phyloP scores from a whole-genome alignment of 2,113 vertebrate species.

The Synchiropus splendidus region DNA sequence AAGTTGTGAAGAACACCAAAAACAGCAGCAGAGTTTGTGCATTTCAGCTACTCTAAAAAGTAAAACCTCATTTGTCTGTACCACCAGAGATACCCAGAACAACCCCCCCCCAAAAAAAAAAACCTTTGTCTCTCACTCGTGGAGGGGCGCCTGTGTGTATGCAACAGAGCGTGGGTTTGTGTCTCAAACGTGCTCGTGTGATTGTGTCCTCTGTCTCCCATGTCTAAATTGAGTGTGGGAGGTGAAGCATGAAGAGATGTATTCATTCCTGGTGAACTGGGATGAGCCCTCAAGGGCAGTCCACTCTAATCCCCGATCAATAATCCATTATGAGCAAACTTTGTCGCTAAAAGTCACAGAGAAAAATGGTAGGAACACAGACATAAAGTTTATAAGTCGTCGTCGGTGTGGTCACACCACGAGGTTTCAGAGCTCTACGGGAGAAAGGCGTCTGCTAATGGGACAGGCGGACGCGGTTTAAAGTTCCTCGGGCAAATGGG shows the following conservation, averaged over 20 bases:
- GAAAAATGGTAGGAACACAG: slow-evolving; percentile 1
- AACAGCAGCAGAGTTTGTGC: too few species aligned
- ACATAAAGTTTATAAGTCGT: too few species aligned
- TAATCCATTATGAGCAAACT: slow-evolving; percentile 90
- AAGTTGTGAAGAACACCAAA: too few species aligned
- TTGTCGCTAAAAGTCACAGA: slow-evolving; percentile 52
- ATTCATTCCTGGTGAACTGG: slow-evolving; percentile 76
- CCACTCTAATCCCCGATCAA: slow-evolving; percentile 79
- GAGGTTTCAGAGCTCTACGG: not conserved
- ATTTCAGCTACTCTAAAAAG: not conserved
- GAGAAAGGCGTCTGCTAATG: not conserved
- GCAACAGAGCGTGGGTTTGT: slow-evolving; percentile 39
- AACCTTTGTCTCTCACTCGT: slow-evolving; percentile 34
- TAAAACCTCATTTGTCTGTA: not conserved
- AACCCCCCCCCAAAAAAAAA: not conserved
- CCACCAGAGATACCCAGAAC: too few species aligned
- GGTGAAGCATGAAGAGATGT: slow-evolving; percentile 72
- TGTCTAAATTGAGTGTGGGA: slow-evolving; percentile 64
- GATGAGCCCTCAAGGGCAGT: slow-evolving; percentile 75
- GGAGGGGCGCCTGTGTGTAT: slow-evolving; percentile 41
- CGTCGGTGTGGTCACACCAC: not conserved
- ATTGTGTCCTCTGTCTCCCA: slow-evolving; percentile 36
- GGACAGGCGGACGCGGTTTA: slow-evolving; percentile 8
- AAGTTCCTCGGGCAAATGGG: slow-evolving; percentile 21
- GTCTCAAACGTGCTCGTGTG: slow-evolving; percentile 35